phyloP scores from a whole-genome alignment of 2,113 vertebrate genomes.

The Malurus cyaneus region DNA sequence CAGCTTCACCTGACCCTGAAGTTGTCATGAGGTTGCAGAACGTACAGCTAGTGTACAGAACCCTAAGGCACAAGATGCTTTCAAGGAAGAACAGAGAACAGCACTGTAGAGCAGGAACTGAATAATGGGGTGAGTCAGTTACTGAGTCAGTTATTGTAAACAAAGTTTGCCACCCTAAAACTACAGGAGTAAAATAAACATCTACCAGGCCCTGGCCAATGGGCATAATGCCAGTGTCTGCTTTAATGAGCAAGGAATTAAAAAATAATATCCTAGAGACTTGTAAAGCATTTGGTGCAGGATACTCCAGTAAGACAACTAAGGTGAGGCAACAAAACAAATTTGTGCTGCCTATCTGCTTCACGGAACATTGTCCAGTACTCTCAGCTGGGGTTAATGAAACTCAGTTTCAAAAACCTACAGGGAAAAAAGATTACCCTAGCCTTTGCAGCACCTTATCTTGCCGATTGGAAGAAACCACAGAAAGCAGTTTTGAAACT shows the following conservation, averaged over 20 bases:
- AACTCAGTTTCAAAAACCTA: background rate
- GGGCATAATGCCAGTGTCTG: background rate
- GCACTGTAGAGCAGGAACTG: background rate
- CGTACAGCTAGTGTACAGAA: background rate
- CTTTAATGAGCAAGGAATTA: background rate
- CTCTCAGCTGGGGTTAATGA: background rate
- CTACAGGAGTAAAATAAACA: background rate
- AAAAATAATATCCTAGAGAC: background rate
- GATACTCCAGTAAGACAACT: background rate
- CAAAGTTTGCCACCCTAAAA: conserved; percentile 19
- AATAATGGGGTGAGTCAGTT: background rate
- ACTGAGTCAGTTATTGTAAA: background rate
- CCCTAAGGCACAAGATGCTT: background rate
- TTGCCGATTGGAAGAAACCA: background rate
- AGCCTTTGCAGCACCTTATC: background rate
- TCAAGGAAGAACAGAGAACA: background rate
- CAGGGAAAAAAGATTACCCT: background rate
- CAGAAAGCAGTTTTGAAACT: background rate
- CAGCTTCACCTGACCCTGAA: background rate
- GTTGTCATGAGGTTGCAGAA: background rate
- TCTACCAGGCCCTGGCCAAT: background rate
- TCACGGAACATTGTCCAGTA: background rate
- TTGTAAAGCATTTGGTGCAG: background rate
- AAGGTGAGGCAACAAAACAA: background rate
- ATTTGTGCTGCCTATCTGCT: background rate